Percentiles rank a stretch among this genome's conserved stretches.
These are phyloP conservation scores for Amblyopsis hoosieri DNA, from an alignment of 2,797 vertebrate species.

Conservation along the genomic window DNA sequence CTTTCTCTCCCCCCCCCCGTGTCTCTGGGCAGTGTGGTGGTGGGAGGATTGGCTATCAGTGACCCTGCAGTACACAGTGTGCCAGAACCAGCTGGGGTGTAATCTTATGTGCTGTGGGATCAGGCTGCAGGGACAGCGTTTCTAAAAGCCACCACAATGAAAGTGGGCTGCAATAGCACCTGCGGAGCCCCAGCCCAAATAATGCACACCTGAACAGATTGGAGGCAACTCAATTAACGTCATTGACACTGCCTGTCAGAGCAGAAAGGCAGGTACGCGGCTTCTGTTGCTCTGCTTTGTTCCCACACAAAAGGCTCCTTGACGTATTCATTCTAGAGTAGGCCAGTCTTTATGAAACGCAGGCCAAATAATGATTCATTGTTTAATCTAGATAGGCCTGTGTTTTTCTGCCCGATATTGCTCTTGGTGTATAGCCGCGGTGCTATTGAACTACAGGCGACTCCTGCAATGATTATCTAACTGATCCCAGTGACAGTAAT, in stretches of 20 bases:
- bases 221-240: constrained; percentile 83
- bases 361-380: constrained; percentile 92
- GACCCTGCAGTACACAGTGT: constrained; percentile 71
- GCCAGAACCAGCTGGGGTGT: constrained; percentile 75
- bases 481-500: constrained; percentile 32
- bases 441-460: constrained; percentile 74
- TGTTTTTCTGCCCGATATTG: constrained; percentile 85
- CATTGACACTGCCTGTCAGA: constrained; percentile 79
- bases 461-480: constrained; percentile 82
- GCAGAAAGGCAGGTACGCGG: constrained; percentile 80
- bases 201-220: constrained; percentile 85
- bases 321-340: constrained; percentile 83
- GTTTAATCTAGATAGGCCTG: constrained; percentile 88
- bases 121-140: constrained; percentile 73
- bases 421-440: constrained; percentile 69
- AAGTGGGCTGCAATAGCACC: constrained; percentile 66
- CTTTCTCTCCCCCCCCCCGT: constrained; percentile 24
- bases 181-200: constrained; percentile 73
- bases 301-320: constrained; percentile 85
- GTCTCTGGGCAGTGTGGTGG: neutral
- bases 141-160: constrained; percentile 67
- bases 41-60: constrained; percentile 57
- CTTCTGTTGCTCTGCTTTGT: constrained; percentile 86
- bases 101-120: constrained; percentile 73
- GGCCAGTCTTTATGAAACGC: constrained; percentile 84